A percentile compares a stretch with the other conserved stretches of the same genome.
These are phyloP conservation scores for Meloidogyne hapla DNA, from an alignment of 1,140 invertebrate species.

Conservation along the genomic window DNA sequence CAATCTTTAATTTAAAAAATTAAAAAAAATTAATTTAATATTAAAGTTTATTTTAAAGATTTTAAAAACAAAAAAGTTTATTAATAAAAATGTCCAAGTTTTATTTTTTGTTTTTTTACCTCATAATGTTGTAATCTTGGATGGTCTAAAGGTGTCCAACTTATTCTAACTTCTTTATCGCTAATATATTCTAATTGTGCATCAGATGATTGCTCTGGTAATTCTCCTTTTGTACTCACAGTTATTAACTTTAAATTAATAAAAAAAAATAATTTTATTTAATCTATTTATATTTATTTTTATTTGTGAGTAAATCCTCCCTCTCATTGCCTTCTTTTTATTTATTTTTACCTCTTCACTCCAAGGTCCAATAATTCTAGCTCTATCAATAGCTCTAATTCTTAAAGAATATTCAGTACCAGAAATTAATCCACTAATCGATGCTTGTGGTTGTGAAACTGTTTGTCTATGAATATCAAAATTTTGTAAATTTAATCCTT, in stretches of 20 bases:
- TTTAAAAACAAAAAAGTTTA: not conserved
- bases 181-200: conserved; percentile 53
- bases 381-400: conserved; percentile 59
- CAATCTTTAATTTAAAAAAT: conserved; percentile 30
- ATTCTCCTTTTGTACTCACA: conserved; percentile 60
- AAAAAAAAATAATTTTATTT: too few species aligned
- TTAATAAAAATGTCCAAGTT: not conserved
- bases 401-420: conserved; percentile 58
- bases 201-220: conserved; percentile 45
- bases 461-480: conserved; percentile 64
- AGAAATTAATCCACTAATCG: conserved; percentile 60
- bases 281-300: too few species aligned
- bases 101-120: conserved; percentile 35
- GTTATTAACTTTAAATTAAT: conserved; percentile 34
- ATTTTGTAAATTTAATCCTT: conserved; percentile 43
- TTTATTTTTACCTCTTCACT: conserved; percentile 43
- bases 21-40: too few species aligned
- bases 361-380: conserved; percentile 56
- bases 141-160: conserved; percentile 57
- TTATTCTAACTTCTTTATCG: conserved; percentile 53
- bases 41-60: not conserved
- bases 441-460: conserved; percentile 60
- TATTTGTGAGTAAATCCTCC: too few species aligned
- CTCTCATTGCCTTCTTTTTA: too few species aligned
- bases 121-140: conserved; percentile 61